Base-by-base conservation (phyloP, 2,888 invertebrate genomes). In the Macropis europaea region DNA sequence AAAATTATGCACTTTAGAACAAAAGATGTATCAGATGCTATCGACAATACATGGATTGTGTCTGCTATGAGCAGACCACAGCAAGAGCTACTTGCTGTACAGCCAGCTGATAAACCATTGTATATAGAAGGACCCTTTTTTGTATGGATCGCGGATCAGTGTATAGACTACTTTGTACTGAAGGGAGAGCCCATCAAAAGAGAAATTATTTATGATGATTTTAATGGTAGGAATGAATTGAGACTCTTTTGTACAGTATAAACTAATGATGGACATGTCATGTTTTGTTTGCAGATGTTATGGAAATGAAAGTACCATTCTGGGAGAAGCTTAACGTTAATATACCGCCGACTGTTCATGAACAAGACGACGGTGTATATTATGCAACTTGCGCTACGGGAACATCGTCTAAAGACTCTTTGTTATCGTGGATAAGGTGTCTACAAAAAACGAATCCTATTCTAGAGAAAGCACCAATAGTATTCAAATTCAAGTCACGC, bases 21-120 rank as follows among this genome's bases (percentile, higher is more conserved):
- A 78, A 90, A 92, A 83, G 94, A 95, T 79, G 91, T 97, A 57
- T 92, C 93, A 80, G 95, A 95, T 82, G 93, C 96, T 0, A 86
- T 95, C 38, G 97, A 98, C 84, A 93, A 97, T 82, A 98, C 98
- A 0, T 99, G 98, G 97, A 94, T 99, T 76, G 95, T 97, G 0
- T 97, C 96, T 87, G 96, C 95, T 0, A 97, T 97, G 89, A 96
- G 97, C 90, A 92, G 93, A 6, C 91, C 91, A 0, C 99, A 99
- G 87, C 92, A 92, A 80, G 90, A 93, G 45, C 90, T 99, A 5
- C 87, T 98, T 11, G 89, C 90, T 0, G 91, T 93, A 57, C 96
- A 95, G 90, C 86, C 93, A 79, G 71, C 28, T 64, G 90, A 92
- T 79, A 92, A 92, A 79, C 94, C 94, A 0, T 88, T 98, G 30